phyloP scores from a whole-genome alignment of 2,888 invertebrate genomes.

The Melipona beecheii region DNA sequence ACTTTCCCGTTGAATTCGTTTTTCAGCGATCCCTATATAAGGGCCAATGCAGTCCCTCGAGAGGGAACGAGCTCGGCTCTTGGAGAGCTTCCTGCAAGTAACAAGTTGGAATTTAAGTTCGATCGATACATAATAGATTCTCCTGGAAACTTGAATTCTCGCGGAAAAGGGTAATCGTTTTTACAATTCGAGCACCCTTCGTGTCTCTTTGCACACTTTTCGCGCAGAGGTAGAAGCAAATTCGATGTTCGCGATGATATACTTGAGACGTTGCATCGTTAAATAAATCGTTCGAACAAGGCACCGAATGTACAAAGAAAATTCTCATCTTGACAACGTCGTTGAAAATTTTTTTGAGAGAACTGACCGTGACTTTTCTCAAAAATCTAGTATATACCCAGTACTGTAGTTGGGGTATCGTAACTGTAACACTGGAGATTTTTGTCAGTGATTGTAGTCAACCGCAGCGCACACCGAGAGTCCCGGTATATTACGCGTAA shows the following conservation, averaged over 20 bases:
- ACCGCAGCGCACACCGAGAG: neutral
- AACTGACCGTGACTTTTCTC: too few relatives aligned
- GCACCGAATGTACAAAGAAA: neutral
- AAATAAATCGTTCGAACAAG: neutral
- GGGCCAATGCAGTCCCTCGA: slow-evolving; percentile 41
- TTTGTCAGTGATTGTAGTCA: neutral
- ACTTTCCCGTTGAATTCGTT: slow-evolving; percentile 65
- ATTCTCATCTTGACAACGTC: neutral
- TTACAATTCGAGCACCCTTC: neutral
- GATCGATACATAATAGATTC: neutral
- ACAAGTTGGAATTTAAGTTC: slow-evolving; percentile 24
- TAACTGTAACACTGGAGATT: neutral
- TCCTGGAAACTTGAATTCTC: neutral
- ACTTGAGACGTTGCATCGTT: neutral
- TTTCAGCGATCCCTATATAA: slow-evolving; percentile 58
- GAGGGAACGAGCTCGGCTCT: slow-evolving; percentile 37
- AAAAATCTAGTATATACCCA: neutral
- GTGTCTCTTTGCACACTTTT: neutral
- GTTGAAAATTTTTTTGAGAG: neutral
- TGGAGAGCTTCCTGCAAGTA: slow-evolving; percentile 11
- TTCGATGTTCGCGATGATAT: neutral
- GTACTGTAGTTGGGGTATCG: neutral
- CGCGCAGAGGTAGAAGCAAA: neutral
- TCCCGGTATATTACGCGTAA: neutral
- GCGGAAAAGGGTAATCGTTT: neutral